phyloP scores from a whole-genome alignment of 2,113 vertebrate species.

The Bucco capensis region DNA sequence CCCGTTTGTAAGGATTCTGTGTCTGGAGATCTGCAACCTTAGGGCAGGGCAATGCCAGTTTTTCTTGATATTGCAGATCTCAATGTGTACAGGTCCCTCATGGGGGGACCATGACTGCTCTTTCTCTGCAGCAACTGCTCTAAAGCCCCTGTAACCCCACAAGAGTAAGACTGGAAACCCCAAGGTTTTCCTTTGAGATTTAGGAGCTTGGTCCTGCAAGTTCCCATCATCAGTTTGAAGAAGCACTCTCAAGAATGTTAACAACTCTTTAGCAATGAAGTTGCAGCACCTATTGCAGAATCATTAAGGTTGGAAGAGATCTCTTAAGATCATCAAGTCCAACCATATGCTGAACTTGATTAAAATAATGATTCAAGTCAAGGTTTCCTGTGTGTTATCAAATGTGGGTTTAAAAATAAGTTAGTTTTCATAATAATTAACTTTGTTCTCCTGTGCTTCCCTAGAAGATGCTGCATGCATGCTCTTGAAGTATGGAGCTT shows the following conservation, averaged over 20 bases:
- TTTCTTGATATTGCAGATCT: background rate
- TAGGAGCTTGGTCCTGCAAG: background rate
- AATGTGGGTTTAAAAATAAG: background rate
- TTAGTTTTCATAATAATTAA: background rate
- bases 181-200: accelerated
- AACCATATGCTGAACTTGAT: background rate
- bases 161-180: background rate
- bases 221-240: background rate
- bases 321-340: too few species aligned
- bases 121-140: background rate
- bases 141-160: background rate
- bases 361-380: background rate
- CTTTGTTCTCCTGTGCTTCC: background rate
- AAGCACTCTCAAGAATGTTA: background rate
- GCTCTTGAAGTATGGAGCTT: background rate
- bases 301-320: too few species aligned
- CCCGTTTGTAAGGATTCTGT: background rate
- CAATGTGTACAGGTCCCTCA: background rate
- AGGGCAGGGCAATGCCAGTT: background rate
- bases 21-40: background rate
- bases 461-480: background rate
- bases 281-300: background rate
- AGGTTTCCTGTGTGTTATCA: background rate
- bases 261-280: background rate
- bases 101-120: background rate